Evolutionary conservation across 2,113 vertebrate genomes (phyloP), one percentile per base, ranked within the genome.

Genomic region (Tursiops truncatus): DNA sequence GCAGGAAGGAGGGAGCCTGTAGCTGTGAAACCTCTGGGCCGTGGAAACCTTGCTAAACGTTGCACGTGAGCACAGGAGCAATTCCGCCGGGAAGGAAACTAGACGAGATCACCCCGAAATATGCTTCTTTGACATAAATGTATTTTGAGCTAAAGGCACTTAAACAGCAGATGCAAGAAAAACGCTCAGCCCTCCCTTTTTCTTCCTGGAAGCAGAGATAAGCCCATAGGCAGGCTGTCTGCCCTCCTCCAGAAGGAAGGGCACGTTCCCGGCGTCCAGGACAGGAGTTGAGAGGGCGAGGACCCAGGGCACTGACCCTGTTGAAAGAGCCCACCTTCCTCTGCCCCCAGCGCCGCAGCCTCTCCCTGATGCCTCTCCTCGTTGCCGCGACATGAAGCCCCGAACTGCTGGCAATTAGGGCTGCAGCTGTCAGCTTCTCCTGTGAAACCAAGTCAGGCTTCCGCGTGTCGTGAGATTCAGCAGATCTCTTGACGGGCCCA

Each of bases 1-100:
- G 28, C 15, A 18, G 20, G 15, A 20, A 17, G 4, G 33, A 38
- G 33, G 14, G 41, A 23, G 33, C 33, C 58, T 47, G 12, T 3
- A 7, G 5, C 12, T 47, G 0, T 0, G 17, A 14, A 14, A 2
- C 18, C 20, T 3, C 20, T 4, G 36, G 8, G n/a, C 5, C 8
- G 50, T 44, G 1, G 21, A 53, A 38, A 31, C 68, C 53, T 8
- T 4, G 33, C 58, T 53, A 6, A 38, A 20, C 0, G 0, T 1
- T 11, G 1, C 5, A 0, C 20, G 7, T n/a, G 56, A 25, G 8
- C 21, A 44, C 15, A 74, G 58, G 18, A 38, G 26, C 2, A 9
- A 11, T 18, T 73, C 85, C 1, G 0, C 26, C 26, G 3, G 26
- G 36, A 44, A 44, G 21, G 53, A 44, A 60, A 9, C 36, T 23